Evolutionary conservation across 1,140 invertebrate genomes (phyloP).

Genomic region (Propsilocerus akamusi): DNA sequence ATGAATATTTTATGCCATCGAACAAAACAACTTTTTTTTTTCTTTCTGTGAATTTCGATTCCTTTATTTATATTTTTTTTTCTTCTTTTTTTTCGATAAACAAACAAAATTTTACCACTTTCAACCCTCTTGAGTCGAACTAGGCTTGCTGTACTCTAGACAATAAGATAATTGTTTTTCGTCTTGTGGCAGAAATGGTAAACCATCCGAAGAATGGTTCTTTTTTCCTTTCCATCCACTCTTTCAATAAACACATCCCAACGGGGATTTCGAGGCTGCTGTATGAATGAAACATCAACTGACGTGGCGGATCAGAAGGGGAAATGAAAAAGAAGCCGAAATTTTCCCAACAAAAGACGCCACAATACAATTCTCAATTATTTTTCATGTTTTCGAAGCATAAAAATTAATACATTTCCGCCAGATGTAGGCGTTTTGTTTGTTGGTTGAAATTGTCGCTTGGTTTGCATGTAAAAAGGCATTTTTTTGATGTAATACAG

Average conservation of each 20-base stretch:
- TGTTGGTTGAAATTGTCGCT: no score
- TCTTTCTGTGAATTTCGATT: no score
- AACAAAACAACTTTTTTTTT: no score
- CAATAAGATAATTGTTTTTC: conserved; percentile 4
- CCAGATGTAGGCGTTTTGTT: conserved; percentile 4
- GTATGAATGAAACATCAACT: neutral
- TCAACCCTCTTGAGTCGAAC: neutral
- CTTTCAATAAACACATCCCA: neutral
- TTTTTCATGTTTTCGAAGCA: no score
- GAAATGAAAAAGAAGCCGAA: no score
- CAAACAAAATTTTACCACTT: neutral
- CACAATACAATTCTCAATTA: no score
- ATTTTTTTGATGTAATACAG: no score
- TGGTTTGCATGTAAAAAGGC: no score
- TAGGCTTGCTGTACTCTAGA: neutral
- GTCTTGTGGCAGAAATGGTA: conserved; percentile 1
- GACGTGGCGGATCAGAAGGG: neutral
- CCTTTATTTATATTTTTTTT: no score
- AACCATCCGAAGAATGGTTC: conserved; percentile 1
- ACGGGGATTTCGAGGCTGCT: neutral
- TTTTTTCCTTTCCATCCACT: no score
- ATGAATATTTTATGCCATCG: conserved; percentile 4
- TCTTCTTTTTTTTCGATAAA: no score
- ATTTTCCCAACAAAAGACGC: no score
- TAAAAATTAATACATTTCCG: conserved; percentile 3